phyloP scores from a whole-genome alignment of 2,113 vertebrate genomes.

The Grallaria varia region DNA sequence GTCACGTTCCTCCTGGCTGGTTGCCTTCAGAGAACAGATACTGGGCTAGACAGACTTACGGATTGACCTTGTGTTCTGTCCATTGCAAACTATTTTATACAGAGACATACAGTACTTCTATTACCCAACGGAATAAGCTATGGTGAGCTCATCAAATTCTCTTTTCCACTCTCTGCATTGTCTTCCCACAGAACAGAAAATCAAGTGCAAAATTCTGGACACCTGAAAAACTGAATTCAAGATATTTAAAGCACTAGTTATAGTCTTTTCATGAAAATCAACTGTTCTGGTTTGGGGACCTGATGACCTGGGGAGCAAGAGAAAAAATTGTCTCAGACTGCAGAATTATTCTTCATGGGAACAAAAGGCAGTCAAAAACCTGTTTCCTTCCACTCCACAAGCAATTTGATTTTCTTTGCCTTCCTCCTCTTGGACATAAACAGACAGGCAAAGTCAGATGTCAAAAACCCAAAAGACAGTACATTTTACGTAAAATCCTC shows the following conservation, averaged over 20 bases:
- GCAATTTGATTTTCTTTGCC: not conserved
- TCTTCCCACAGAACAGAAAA: not conserved
- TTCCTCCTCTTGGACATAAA: not conserved
- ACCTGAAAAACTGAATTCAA: not conserved
- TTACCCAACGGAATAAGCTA: not conserved
- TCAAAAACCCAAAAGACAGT: accelerated
- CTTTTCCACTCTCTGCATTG: not conserved
- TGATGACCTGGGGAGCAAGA: not conserved
- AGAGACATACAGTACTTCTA: not conserved
- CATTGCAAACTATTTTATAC: not conserved
- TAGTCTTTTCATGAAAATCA: not conserved
- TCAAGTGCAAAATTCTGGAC: not conserved
- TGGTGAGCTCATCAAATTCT: not conserved
- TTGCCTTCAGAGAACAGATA: not conserved
- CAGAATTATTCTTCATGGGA: not conserved
- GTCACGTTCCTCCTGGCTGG: not conserved
- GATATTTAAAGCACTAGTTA: not conserved
- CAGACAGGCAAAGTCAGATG: not conserved
- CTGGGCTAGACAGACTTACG: not conserved
- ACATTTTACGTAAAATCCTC: not conserved
- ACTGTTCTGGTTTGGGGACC: not conserved
- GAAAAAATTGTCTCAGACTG: not conserved
- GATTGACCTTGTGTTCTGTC: not conserved
- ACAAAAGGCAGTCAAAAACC: not conserved
- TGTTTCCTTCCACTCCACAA: not conserved